Evolutionary conservation across 2,888 invertebrate genomes (phyloP).

Genomic region (Sclerodermus sp.): DNA sequence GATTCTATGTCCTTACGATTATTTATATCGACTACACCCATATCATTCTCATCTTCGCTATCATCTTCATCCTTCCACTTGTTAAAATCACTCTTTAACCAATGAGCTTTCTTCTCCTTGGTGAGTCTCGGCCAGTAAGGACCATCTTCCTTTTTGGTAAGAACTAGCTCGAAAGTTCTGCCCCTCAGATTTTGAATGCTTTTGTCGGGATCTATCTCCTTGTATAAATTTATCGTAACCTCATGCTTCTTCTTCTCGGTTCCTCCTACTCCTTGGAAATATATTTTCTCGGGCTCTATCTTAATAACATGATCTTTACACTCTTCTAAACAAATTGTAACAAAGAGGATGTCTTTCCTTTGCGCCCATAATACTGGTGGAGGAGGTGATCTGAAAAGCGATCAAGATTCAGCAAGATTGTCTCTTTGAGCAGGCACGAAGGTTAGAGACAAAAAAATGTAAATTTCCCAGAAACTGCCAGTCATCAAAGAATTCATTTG

Average conservation of each 20-base stretch:
- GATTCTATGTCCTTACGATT: slow-evolving; percentile 31
- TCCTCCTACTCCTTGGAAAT: slow-evolving; percentile 84
- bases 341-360: slow-evolving; percentile 76
- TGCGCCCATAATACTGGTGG: slow-evolving; percentile 96
- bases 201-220: slow-evolving; percentile 80
- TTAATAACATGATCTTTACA: slow-evolving; percentile 82
- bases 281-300: slow-evolving; percentile 65
- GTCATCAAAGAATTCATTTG: too few relatives aligned
- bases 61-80: slow-evolving; percentile 98
- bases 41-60: slow-evolving; percentile 73
- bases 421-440: too few relatives aligned
- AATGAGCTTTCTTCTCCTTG: slow-evolving; percentile 88
- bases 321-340: slow-evolving; percentile 90
- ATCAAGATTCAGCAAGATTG: too few relatives aligned
- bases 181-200: slow-evolving; percentile 72
- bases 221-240: slow-evolving; percentile 82
- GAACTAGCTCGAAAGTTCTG: slow-evolving; percentile 74
- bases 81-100: slow-evolving; percentile 96
- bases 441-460: slow-evolving; percentile 1
- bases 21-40: too few relatives aligned
- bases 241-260: slow-evolving; percentile 85
- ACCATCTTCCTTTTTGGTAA: slow-evolving; percentile 69
- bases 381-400: slow-evolving; percentile 64
- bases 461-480: slow-evolving; percentile 13
- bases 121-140: slow-evolving; percentile 88